Conservation (phyloP, 2,888 invertebrate genomes). For the Hirtodrosophila confusa region DNA sequence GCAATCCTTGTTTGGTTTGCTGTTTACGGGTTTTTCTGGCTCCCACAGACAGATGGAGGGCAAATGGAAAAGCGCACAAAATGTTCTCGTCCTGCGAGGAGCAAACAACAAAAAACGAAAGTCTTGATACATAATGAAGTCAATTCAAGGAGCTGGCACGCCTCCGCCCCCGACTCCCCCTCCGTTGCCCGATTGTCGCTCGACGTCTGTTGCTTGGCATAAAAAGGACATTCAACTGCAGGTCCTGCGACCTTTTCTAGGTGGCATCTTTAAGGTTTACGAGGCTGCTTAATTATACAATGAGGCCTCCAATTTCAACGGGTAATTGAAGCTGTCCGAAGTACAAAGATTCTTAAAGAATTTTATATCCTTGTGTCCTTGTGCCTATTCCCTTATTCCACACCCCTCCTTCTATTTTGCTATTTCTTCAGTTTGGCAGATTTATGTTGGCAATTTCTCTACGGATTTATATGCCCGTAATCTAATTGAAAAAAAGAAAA, state of each 20-base stretch:
- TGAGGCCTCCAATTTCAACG: slow-evolving; percentile 45
- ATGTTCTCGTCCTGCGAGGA: background rate
- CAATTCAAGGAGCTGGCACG: slow-evolving; percentile 20
- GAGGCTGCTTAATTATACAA: slow-evolving; percentile 33
- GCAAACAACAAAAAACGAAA: slow-evolving; percentile 45
- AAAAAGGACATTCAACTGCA: slow-evolving; percentile 71
- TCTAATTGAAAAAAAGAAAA: too few species aligned
- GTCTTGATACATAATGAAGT: slow-evolving; percentile 36
- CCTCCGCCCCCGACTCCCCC: background rate
- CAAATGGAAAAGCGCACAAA: slow-evolving; percentile 15
- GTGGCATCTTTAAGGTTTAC: slow-evolving; percentile 8
- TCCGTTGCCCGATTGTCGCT: slow-evolving; percentile 7
- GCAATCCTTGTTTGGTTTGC: slow-evolving; percentile 22
- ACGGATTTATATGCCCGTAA: background rate
- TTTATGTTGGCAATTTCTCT: slow-evolving; percentile 9
- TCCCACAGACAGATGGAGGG: background rate
- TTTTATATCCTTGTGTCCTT: too few species aligned
- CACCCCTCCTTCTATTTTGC: too few species aligned
- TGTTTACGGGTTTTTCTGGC: slow-evolving; percentile 33
- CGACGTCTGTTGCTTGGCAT: slow-evolving; percentile 51
- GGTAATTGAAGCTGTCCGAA: slow-evolving; percentile 13
- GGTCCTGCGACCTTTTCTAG: slow-evolving; percentile 41
- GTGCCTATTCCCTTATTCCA: too few species aligned
- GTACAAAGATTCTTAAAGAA: too few species aligned
- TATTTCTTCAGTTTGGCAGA: background rate